Percentiles rank a stretch among this genome's conserved stretches.
Evolutionary conservation across 2,797 vertebrate species (phyloP).

Genomic region (Poecile montanus): DNA sequence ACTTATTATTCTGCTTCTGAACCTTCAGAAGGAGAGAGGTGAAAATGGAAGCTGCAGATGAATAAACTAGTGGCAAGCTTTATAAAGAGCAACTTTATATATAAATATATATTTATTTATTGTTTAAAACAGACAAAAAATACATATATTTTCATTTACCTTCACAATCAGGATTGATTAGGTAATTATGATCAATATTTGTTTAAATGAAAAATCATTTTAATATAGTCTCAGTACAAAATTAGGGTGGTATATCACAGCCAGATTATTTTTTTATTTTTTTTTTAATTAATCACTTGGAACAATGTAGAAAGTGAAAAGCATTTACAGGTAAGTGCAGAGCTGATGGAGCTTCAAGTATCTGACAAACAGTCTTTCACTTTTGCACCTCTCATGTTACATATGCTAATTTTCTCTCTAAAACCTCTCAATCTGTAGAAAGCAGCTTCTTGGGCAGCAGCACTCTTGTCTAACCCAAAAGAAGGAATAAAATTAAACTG

Average conservation of each 20-base stretch:
- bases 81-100: neutral
- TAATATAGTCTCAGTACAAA: neutral
- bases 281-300: neutral
- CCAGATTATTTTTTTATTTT: neutral
- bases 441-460: neutral
- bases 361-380: neutral
- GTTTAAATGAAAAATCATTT: neutral
- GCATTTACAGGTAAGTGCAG: neutral
- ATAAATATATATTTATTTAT: neutral
- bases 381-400: neutral
- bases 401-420: neutral
- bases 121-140: neutral
- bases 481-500: neutral
- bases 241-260: neutral
- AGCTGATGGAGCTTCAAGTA: neutral
- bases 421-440: neutral
- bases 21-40: neutral
- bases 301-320: neutral
- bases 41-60: neutral
- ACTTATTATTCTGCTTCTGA: neutral
- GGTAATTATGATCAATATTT: neutral
- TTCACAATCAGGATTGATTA: neutral
- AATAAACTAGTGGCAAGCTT: neutral
- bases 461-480: neutral
- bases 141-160: neutral